Base-by-base conservation (phyloP, 2,797 vertebrate species). In the Cottoperca gobio region DNA sequence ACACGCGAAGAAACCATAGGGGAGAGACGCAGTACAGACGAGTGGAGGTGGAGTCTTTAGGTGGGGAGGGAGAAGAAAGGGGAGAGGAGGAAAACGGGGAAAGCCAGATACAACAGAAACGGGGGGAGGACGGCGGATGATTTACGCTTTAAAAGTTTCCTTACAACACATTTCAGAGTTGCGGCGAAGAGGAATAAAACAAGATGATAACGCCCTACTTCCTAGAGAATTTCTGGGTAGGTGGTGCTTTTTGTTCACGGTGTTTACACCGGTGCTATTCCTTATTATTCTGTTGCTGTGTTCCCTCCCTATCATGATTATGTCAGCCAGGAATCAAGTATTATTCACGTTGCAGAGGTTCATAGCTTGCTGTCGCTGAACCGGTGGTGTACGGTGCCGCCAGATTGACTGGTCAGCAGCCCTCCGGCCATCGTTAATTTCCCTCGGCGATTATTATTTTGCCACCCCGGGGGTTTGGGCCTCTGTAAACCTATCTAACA, bases 161-260 rank as follows among this genome's bases (percentile, higher is more conserved):
- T 70, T 77, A 83, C 54, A 84, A 83, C 77, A 43, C 75, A 80
- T 48, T 67, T 17, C 71, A 75, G 65, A 80, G 79, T 65, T 53
- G 78, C 82, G 71, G 84, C 74, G 70, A 81, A 87, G 85, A 88
- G 84, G 89, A 93, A 78, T 83, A 79, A 76, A 88, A 75, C 95
- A 96, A 92, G 91, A 97, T 97, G 97, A 95, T 96, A 94, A 96
- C 96, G 94, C 97, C 97, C 76, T 96, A 96, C 95, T 99, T 99
- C 94, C 94, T 95, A 64, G 96, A 99, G 93, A 95, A 89, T 95
- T 99, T 99, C 86, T 98, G 97, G 97, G 97, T 99, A 95, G 64
- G 94, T 94, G 61, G n/a, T 88, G 81, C 58, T 71, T 66, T 61
- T 66, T 68, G 62, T 76, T 82, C 31, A 19, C 46, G 55, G 49